These are phyloP conservation scores for Danionella cerebrum DNA, from an alignment of 2,113 vertebrate species.

Conservation along the genomic window DNA sequence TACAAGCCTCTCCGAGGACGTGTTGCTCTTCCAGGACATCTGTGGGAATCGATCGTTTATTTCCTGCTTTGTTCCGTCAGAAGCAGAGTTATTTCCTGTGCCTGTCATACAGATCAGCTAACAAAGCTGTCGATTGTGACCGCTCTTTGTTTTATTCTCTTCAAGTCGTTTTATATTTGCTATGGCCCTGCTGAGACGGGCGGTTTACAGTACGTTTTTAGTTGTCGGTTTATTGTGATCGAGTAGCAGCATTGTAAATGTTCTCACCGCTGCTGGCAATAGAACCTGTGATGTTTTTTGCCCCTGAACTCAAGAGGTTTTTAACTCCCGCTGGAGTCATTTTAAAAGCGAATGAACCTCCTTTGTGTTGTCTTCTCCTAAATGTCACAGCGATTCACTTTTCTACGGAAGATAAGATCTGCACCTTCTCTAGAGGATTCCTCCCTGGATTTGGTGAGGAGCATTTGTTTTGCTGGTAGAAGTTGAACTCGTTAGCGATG, in stretches of 20 bases:
- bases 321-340: not conserved
- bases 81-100: not conserved
- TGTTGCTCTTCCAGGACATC: slow-evolving; percentile 13
- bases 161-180: not conserved
- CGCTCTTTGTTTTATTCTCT: not conserved
- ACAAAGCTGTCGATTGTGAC: not conserved
- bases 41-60: not conserved
- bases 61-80: not conserved
- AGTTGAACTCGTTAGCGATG: not conserved
- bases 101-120: not conserved
- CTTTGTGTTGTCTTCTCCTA: slow-evolving; percentile 2
- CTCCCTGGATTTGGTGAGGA: not conserved
- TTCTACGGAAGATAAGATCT: slow-evolving; percentile 7
- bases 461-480: slow-evolving; percentile 13
- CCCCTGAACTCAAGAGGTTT: slow-evolving; percentile 5
- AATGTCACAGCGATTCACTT: slow-evolving; percentile 1
- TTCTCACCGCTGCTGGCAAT: slow-evolving; percentile 10
- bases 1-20: not conserved
- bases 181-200: not conserved
- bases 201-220: slow-evolving; percentile 5
- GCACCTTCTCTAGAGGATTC: not conserved
- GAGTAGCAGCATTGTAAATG: not conserved
- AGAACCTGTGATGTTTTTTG: not conserved
- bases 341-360: slow-evolving; percentile 40
- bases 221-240: no score